Percentiles rank a stretch among this genome's conserved stretches.
phyloP scores from a whole-genome alignment of 2,797 vertebrate species.

The Setipinna tenuifilis region DNA sequence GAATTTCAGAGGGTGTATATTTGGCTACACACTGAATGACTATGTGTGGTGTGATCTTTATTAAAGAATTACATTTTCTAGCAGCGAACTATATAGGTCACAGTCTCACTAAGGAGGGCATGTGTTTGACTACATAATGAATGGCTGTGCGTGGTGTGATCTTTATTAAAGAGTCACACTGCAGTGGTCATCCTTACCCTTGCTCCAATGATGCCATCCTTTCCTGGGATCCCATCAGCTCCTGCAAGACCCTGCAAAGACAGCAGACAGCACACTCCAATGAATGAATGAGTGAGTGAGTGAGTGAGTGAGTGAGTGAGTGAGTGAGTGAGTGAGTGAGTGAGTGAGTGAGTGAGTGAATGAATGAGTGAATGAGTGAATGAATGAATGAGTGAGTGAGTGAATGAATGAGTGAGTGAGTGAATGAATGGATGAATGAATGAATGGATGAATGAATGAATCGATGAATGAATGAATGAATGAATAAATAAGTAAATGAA shows the following conservation, averaged over 20 bases:
- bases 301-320: neutral
- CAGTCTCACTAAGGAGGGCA: too few relatives aligned
- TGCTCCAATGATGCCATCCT: conserved; percentile 86
- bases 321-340: too few relatives aligned
- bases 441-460: too few relatives aligned
- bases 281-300: neutral
- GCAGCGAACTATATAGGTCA: too few relatives aligned
- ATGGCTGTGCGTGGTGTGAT: neutral
- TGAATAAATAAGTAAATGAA: too few relatives aligned
- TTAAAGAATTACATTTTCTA: too few relatives aligned
- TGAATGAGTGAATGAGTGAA: neutral
- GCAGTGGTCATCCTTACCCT: conserved; percentile 76
- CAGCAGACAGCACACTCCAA: conserved; percentile 1
- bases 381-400: neutral
- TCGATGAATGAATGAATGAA: too few relatives aligned
- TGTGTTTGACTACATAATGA: neutral
- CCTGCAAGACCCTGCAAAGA: conserved; percentile 84
- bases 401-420: too few relatives aligned
- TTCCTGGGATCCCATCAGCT: conserved; percentile 87
- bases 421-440: too few relatives aligned
- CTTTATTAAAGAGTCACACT: neutral
- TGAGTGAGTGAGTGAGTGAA: too few relatives aligned
- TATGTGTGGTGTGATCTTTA: too few relatives aligned
- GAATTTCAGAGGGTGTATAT: neutral
- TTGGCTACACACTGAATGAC: too few relatives aligned